Conservation (phyloP, 2,113 vertebrate genomes). For the Onychostruthus taczanowskii region DNA sequence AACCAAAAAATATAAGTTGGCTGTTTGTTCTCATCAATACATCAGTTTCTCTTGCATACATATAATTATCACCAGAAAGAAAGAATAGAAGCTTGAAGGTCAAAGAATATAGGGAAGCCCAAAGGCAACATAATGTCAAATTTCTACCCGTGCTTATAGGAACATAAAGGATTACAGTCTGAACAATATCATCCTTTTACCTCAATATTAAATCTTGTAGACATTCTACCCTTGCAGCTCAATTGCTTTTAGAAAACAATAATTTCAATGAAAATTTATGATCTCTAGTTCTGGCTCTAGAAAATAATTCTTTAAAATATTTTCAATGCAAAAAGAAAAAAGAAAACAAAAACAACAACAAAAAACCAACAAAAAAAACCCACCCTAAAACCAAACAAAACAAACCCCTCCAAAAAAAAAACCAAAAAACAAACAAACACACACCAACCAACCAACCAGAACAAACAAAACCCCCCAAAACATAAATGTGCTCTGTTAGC, state of each 20-base stretch:
- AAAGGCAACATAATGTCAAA: not conserved
- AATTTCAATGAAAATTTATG: not conserved
- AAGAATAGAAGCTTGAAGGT: not conserved
- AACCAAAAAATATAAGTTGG: not conserved
- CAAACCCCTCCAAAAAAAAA: too few species aligned
- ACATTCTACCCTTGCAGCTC: not conserved
- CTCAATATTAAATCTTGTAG: not conserved
- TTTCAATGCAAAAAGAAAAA: not conserved
- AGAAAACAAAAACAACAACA: not conserved
- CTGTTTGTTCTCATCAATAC: not conserved
- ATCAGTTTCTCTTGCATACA: not conserved
- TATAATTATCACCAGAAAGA: not conserved
- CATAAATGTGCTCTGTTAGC: not conserved
- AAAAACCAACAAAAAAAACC: not conserved
- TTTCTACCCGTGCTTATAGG: not conserved
- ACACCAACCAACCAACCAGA: not conserved
- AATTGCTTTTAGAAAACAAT: constrained; percentile 3
- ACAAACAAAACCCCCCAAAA: not conserved
- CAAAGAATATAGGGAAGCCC: not conserved
- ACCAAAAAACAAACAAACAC: too few species aligned
- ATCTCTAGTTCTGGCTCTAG: not conserved
- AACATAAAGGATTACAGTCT: not conserved
- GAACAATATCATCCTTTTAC: not conserved
- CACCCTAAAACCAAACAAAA: not conserved
- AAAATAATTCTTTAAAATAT: not conserved